Conservation (phyloP, 2,888 invertebrate genomes). For the Drosophila mimica region DNA sequence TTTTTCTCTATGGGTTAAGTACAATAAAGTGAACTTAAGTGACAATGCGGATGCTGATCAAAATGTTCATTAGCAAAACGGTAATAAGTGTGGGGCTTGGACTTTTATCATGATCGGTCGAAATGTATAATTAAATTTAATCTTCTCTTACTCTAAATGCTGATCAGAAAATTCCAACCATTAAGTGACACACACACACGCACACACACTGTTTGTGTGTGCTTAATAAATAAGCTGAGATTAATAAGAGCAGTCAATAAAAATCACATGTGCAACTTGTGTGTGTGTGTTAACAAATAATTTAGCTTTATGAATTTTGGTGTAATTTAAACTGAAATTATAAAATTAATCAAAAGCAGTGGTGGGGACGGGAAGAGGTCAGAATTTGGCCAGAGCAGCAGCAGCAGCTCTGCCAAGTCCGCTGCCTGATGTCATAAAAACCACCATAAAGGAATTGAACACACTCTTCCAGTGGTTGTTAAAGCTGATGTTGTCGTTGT, state of each 20-base stretch:
- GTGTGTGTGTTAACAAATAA: slow-evolving; percentile 46
- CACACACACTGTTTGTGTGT: background rate
- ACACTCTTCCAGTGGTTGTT: slow-evolving; percentile 9
- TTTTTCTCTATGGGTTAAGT: slow-evolving; percentile 15
- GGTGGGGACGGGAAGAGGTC: background rate
- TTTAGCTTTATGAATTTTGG: slow-evolving; percentile 45
- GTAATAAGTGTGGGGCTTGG: slow-evolving; percentile 24
- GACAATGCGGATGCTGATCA: slow-evolving; percentile 17
- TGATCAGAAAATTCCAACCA: slow-evolving; percentile 2
- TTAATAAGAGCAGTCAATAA: slow-evolving; percentile 26
- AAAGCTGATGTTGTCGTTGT: slow-evolving; percentile 6
- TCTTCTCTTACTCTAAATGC: slow-evolving; percentile 9
- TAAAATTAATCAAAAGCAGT: slow-evolving; percentile 58
- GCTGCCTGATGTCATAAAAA: slow-evolving; percentile 56
- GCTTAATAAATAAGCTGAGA: slow-evolving; percentile 33
- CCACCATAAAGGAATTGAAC: slow-evolving; percentile 46
- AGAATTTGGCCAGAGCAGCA: slow-evolving; percentile 24
- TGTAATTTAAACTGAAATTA: slow-evolving; percentile 61
- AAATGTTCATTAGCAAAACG: slow-evolving; percentile 41
- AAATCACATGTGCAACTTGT: slow-evolving; percentile 10
- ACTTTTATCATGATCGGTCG: slow-evolving; percentile 17
- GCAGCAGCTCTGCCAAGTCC: slow-evolving; percentile 10
- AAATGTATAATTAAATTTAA: slow-evolving; percentile 31
- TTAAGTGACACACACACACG: background rate
- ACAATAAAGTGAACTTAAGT: slow-evolving; percentile 21